Evolutionary conservation across 64 coral and sea anemone species (phyloP).

Genomic region (Dendronephthya gigantea): DNA sequence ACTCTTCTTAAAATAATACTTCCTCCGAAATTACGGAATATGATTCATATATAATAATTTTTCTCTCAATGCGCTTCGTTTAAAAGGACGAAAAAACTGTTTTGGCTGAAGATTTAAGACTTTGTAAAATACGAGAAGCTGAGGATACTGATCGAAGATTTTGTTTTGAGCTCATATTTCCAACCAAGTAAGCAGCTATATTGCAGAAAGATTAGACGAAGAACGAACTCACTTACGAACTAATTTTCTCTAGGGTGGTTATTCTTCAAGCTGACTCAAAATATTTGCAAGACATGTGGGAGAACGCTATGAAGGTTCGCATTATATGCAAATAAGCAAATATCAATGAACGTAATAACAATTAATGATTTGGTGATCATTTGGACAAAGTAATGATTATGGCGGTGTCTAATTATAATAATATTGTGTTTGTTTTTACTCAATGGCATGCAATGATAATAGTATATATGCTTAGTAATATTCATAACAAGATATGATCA

Average conservation of each 20-base stretch:
- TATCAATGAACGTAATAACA: background rate
- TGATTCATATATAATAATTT: too few species aligned
- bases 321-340: background rate
- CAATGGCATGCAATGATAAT: too few species aligned
- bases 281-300: slow-evolving; percentile 67
- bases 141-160: slow-evolving; percentile 85
- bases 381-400: background rate
- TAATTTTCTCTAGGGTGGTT: slow-evolving; percentile 43
- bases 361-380: background rate
- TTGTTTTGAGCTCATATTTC: slow-evolving; percentile 93
- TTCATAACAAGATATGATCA: too few species aligned
- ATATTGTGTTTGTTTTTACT: background rate
- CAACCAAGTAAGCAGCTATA: slow-evolving; percentile 77
- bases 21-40: background rate
- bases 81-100: slow-evolving; percentile 87
- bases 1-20: background rate
- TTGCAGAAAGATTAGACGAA: background rate
- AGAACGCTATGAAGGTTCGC: slow-evolving; percentile 71
- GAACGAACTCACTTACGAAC: background rate
- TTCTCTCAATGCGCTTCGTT: background rate
- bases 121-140: slow-evolving; percentile 70
- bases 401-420: too few species aligned
- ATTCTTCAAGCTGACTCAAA: slow-evolving; percentile 83
- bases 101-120: slow-evolving; percentile 85
- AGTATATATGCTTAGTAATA: too few species aligned